Conservation (phyloP, 2,113 vertebrate species). For the Ictalurus punctatus region DNA sequence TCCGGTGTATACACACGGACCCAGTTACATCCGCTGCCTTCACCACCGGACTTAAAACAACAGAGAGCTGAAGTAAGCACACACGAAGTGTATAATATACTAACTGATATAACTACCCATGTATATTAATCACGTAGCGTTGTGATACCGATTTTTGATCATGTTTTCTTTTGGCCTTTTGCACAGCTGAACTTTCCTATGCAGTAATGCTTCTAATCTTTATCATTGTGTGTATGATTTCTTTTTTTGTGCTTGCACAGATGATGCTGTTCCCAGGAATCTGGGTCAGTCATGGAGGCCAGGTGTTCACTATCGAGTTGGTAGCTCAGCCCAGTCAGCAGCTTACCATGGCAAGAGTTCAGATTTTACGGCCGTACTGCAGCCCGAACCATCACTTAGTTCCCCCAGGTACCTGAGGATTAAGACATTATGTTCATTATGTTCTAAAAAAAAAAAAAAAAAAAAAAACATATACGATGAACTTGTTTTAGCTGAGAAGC, state of each 20-base stretch:
- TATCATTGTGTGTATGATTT: too few species aligned
- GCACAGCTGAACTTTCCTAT: too few species aligned
- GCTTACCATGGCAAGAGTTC: conserved; percentile 65
- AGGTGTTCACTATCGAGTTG: conserved; percentile 69
- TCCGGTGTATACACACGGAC: conserved; percentile 57
- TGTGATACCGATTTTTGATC: not conserved
- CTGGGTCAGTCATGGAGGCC: conserved; percentile 79
- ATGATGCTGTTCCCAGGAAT: conserved; percentile 79
- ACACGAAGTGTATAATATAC: not conserved
- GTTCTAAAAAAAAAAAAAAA: too few species aligned
- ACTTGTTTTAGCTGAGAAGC: not conserved
- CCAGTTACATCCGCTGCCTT: conserved; percentile 49
- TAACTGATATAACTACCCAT: not conserved
- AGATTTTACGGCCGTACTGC: conserved; percentile 78
- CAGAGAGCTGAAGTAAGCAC: conserved; percentile 67
- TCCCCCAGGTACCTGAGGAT: conserved; percentile 69
- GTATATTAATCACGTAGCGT: not conserved
- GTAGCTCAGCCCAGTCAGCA: conserved; percentile 65
- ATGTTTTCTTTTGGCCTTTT: not conserved
- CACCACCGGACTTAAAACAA: conserved; percentile 55
- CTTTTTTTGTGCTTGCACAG: conserved; percentile 51
- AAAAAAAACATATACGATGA: not conserved
- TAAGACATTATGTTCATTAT: not conserved
- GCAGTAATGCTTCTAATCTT: not conserved
- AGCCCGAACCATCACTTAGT: conserved; percentile 71